phyloP scores from a whole-genome alignment of 2,797 vertebrate species.

The Manis javanica region DNA sequence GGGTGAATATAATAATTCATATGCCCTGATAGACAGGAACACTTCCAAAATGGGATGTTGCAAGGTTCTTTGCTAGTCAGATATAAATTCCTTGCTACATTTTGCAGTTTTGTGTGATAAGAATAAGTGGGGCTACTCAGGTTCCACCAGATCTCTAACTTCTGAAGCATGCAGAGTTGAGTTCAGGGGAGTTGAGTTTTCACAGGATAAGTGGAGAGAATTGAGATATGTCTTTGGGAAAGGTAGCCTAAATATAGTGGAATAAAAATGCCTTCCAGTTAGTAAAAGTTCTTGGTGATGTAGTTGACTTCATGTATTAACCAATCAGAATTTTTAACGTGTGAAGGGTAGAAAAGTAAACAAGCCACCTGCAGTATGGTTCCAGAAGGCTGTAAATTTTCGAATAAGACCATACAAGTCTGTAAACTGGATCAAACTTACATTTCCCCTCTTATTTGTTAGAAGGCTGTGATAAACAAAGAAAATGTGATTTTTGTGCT shows the following conservation, averaged over 20 bases:
- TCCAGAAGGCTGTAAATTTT: background rate
- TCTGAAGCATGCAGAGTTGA: slow-evolving; percentile 16
- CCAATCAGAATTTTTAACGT: background rate
- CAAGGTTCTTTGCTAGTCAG: slow-evolving; percentile 40
- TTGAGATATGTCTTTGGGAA: slow-evolving; percentile 37
- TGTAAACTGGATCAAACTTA: background rate
- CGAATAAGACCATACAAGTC: background rate
- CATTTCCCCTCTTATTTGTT: background rate
- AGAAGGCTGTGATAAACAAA: background rate
- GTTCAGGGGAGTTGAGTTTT: slow-evolving; percentile 6
- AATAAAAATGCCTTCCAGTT: slow-evolving; percentile 37
- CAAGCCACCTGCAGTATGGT: background rate
- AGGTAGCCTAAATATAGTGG: background rate
- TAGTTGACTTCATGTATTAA: background rate
- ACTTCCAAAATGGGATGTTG: slow-evolving; percentile 34
- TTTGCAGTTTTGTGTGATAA: slow-evolving; percentile 29
- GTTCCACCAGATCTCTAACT: slow-evolving; percentile 8
- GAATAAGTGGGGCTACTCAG: background rate
- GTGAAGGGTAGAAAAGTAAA: background rate
- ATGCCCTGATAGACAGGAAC: slow-evolving; percentile 45
- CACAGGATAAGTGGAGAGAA: background rate
- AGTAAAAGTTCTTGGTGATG: background rate
- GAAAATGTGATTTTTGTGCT: slow-evolving; percentile 4
- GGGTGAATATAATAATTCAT: background rate
- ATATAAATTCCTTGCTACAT: slow-evolving; percentile 6